These are phyloP conservation scores for Acropternis orthonyx DNA, from an alignment of 2,797 vertebrate species.

Conservation along the genomic window DNA sequence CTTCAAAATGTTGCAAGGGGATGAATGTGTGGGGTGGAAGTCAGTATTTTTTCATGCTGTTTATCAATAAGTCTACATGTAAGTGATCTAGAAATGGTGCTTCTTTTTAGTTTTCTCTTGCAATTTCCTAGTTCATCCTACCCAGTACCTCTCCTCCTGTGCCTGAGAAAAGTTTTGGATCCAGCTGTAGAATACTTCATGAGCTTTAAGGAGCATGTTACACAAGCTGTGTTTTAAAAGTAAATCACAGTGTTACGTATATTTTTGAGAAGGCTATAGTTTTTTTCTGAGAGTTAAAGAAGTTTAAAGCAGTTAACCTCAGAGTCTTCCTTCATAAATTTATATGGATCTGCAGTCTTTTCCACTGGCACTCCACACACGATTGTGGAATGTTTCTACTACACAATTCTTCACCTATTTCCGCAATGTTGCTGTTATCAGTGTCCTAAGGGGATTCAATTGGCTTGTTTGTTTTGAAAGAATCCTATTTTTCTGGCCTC, in stretches of 20 bases:
- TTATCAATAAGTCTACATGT: not conserved
- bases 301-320: not conserved
- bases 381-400: not conserved
- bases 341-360: not conserved
- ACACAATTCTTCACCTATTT: not conserved
- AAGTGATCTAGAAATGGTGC: not conserved
- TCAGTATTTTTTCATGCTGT: not conserved
- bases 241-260: not conserved
- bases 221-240: not conserved
- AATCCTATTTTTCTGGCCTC: not conserved
- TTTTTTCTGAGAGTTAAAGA: not conserved
- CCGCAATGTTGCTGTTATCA: not conserved
- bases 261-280: not conserved
- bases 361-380: not conserved
- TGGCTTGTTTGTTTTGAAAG: conserved; percentile 22
- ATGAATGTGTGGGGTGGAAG: not conserved
- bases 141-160: not conserved
- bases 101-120: not conserved
- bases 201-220: not conserved
- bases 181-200: not conserved
- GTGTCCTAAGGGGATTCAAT: not conserved
- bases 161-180: not conserved
- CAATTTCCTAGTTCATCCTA: not conserved
- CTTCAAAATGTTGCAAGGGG: not conserved
- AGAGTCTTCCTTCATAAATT: not conserved